Percentiles rank a stretch among this genome's conserved stretches.
These are phyloP conservation scores for Epizoanthus stellaris DNA, from an alignment of 92 coral and sea anemone genomes.

Conservation along the genomic window DNA sequence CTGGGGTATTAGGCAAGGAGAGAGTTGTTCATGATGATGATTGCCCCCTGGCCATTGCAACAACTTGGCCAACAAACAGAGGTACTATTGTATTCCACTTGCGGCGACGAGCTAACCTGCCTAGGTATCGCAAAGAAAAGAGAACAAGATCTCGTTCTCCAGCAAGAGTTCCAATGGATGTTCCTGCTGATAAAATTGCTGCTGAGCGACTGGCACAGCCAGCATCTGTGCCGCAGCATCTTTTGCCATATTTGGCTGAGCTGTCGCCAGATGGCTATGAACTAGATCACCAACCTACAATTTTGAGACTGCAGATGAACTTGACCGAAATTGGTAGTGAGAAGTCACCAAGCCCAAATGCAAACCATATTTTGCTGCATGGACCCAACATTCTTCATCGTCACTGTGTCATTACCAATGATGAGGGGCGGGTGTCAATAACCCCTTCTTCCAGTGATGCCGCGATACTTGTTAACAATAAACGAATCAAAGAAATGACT, in stretches of 20 bases:
- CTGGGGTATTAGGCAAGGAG: slow-evolving; percentile 83
- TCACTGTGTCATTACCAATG: slow-evolving; percentile 84
- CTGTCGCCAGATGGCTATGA: slow-evolving; percentile 79
- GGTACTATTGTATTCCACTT: slow-evolving; percentile 94
- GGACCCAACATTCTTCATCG: slow-evolving; percentile 84
- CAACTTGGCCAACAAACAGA: slow-evolving; percentile 92
- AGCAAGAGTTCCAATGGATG: slow-evolving; percentile 75
- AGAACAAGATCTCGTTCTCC: slow-evolving; percentile 82
- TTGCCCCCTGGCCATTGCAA: slow-evolving; percentile 93
- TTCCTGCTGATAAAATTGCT: slow-evolving; percentile 59
- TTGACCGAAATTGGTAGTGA: slow-evolving; percentile 92
- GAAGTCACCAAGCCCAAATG: slow-evolving; percentile 77
- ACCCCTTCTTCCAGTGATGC: slow-evolving; percentile 88
- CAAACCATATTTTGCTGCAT: slow-evolving; percentile 61
- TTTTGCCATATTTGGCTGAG: slow-evolving; percentile 78
- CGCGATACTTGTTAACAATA: slow-evolving; percentile 76
- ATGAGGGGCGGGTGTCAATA: slow-evolving; percentile 82
- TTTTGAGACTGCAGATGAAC: slow-evolving; percentile 81
- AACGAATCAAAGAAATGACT: slow-evolving; percentile 82
- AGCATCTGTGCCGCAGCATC: slow-evolving; percentile 73
- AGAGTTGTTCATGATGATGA: slow-evolving; percentile 95
- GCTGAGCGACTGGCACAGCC: slow-evolving; percentile 71
- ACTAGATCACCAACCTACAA: slow-evolving; percentile 57
- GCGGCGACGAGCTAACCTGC: slow-evolving; percentile 91
- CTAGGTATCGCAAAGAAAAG: slow-evolving; percentile 75